A percentile compares a stretch with the other conserved stretches of the same genome.
phyloP scores from a whole-genome alignment of 2,888 invertebrate species.

The Meliscaeva auricollis region DNA sequence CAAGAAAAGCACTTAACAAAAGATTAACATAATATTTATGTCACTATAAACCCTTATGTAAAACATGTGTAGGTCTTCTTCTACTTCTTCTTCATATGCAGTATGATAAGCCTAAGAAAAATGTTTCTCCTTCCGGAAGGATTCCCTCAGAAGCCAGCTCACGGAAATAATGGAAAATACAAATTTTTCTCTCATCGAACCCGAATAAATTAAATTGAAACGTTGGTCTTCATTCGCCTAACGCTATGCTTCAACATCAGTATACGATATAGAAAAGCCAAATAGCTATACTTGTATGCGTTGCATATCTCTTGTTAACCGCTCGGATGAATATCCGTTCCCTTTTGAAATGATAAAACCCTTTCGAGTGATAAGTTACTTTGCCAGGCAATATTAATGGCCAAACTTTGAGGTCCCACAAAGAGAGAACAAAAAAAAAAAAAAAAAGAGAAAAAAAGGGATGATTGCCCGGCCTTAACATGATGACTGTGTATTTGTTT shows the following conservation, averaged over 20 bases:
- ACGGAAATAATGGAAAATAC: slow-evolving; percentile 25
- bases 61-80: background rate
- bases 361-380: slow-evolving; percentile 56
- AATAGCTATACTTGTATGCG: background rate
- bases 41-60: slow-evolving; percentile 6
- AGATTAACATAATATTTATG: background rate
- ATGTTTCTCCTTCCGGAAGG: background rate
- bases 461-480: slow-evolving; percentile 16
- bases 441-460: background rate
- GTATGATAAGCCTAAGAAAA: background rate
- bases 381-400: slow-evolving; percentile 52
- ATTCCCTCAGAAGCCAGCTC: background rate
- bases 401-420: background rate
- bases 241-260: background rate
- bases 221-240: slow-evolving; percentile 19
- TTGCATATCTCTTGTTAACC: background rate
- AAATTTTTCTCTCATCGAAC: slow-evolving; percentile 16
- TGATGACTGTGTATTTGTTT: slow-evolving; percentile 44
- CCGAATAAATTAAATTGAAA: slow-evolving; percentile 26
- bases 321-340: slow-evolving; percentile 25
- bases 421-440: background rate
- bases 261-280: background rate
- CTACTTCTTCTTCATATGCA: no score
- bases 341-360: slow-evolving; percentile 41
- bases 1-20: no score